Conservation (phyloP, 2,113 vertebrate species). For the Zosterops pallidus region DNA sequence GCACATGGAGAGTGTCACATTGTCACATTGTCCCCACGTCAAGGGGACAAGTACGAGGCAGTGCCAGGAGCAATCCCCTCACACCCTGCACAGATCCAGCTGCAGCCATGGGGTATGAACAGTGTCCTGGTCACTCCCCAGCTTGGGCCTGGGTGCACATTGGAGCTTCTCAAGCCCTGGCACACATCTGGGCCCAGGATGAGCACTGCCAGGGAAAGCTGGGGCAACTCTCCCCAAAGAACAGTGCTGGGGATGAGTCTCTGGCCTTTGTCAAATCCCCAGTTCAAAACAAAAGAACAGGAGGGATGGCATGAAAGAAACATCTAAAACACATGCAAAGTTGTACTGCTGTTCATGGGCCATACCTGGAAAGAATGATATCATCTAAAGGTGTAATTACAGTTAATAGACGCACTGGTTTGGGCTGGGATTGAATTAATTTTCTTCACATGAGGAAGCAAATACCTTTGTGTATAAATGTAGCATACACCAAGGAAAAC, state of each 20-base stretch:
- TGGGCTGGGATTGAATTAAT: background rate
- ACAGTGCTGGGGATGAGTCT: background rate
- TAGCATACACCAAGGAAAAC: background rate
- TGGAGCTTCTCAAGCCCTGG: background rate
- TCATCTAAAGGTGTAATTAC: background rate
- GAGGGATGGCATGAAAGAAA: background rate
- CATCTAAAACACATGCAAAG: background rate
- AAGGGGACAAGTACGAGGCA: fast-evolving
- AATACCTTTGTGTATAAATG: background rate
- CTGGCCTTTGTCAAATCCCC: background rate
- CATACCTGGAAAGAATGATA: background rate
- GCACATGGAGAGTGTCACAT: background rate
- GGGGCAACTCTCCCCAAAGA: background rate
- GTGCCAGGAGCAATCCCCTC: background rate
- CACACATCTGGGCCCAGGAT: fast-evolving
- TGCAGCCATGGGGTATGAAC: background rate
- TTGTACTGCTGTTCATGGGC: background rate
- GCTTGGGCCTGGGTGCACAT: background rate
- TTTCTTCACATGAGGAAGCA: background rate
- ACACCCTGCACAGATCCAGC: background rate
- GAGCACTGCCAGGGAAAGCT: background rate
- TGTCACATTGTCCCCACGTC: fast-evolving
- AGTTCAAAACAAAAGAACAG: background rate
- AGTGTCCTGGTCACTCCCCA: background rate
- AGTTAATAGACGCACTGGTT: background rate